A percentile compares a stretch with the other conserved stretches of the same genome.
Evolutionary conservation across 2,113 vertebrate species (phyloP).

Genomic region (Suncus etruscus): DNA sequence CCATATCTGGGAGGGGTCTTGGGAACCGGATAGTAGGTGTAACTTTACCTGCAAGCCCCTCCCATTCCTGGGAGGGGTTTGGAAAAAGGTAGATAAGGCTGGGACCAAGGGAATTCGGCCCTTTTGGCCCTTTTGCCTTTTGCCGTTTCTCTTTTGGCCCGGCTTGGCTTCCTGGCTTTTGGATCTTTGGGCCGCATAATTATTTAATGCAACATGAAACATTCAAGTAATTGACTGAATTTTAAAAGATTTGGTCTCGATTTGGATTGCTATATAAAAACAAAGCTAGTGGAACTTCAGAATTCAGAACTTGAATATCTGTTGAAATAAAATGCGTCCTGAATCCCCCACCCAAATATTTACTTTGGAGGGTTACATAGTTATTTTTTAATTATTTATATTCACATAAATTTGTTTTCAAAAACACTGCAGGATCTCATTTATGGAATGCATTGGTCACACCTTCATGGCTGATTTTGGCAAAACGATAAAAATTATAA

Average conservation of each 20-base stretch:
- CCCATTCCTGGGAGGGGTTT: too few relatives aligned
- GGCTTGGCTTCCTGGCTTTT: too few relatives aligned
- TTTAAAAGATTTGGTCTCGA: slow-evolving; percentile 57
- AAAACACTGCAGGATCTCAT: neutral
- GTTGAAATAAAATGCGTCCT: slow-evolving; percentile 53
- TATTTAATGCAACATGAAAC: too few relatives aligned
- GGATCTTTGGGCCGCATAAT: too few relatives aligned
- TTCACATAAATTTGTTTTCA: slow-evolving; percentile 34
- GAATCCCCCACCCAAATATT: slow-evolving; percentile 24
- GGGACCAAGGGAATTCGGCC: too few relatives aligned
- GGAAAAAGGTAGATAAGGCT: too few relatives aligned
- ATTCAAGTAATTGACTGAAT: slow-evolving; percentile 42
- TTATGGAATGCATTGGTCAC: neutral
- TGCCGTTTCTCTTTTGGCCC: too few relatives aligned
- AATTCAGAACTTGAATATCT: slow-evolving; percentile 28
- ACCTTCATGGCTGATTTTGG: neutral
- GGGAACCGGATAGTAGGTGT: too few relatives aligned
- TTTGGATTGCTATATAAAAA: slow-evolving; percentile 66
- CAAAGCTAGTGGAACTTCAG: slow-evolving; percentile 11
- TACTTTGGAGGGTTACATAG: neutral
- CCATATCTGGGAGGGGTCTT: too few relatives aligned
- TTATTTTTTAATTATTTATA: slow-evolving; percentile 52
- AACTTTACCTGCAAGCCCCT: too few relatives aligned
- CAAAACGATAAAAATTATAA: slow-evolving; percentile 40
- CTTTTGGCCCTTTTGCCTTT: too few relatives aligned